Evolutionary conservation across 2,888 invertebrate genomes (phyloP).

Genomic region (Clanis bilineata): DNA sequence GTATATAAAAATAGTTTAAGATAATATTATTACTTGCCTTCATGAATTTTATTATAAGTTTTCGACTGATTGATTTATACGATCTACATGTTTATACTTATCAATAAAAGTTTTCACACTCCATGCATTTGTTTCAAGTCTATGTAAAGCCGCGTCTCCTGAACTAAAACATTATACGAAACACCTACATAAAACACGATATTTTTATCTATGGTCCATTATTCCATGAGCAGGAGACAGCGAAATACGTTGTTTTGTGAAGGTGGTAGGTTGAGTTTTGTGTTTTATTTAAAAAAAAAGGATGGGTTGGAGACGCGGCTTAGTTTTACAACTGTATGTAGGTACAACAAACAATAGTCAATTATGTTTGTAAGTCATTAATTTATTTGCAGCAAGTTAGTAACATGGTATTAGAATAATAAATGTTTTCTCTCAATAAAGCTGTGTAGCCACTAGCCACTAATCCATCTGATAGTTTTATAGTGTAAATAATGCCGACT

Average conservation of each 20-base stretch:
- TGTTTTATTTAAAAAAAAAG: no score
- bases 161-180: no score
- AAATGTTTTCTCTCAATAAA: conserved; percentile 19
- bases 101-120: conserved; percentile 54
- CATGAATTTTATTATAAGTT: conserved; percentile 60
- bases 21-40: conserved; percentile 71
- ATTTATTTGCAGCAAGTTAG: conserved; percentile 48
- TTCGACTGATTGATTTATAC: conserved; percentile 75
- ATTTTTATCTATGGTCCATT: no score
- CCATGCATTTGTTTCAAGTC: conserved; percentile 59
- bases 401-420: conserved; percentile 8
- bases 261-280: no score
- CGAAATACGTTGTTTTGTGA: no score
- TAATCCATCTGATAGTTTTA: conserved; percentile 34
- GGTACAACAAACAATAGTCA: conserved; percentile 64
- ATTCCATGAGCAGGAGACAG: no score
- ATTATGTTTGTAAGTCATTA: conserved; percentile 40
- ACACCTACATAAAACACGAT: no score
- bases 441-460: conserved; percentile 29
- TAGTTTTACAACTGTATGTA: conserved; percentile 47
- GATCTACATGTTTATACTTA: conserved; percentile 58
- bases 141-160: no score
- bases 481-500: conserved; percentile 39
- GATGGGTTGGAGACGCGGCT: no score
- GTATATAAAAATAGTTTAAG: conserved; percentile 44